phyloP scores from a whole-genome alignment of 2,888 invertebrate species.

The Nephrotoma appendiculata region DNA sequence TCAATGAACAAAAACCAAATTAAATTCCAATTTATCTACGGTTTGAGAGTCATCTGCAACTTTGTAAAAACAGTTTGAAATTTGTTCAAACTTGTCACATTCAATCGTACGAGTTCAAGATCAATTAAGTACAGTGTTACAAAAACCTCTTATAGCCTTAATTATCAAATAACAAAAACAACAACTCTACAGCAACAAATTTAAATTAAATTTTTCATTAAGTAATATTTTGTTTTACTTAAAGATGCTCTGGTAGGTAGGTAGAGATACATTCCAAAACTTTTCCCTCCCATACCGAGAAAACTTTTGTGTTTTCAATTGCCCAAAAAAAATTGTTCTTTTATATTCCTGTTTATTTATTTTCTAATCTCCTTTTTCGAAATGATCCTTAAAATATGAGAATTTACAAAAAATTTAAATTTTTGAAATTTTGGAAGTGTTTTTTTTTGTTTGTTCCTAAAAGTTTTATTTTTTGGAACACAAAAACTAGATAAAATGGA shows the following conservation, averaged over 20 bases:
- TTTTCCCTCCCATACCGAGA: neutral
- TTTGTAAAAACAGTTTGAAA: too few relatives aligned
- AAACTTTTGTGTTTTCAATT: neutral
- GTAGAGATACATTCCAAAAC: neutral
- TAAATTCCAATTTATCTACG: too few relatives aligned
- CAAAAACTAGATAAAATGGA: neutral
- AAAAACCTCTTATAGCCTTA: neutral
- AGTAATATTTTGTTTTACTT: neutral
- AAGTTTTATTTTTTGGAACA: neutral
- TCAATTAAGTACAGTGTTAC: neutral
- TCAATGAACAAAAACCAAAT: too few relatives aligned
- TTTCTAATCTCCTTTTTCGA: neutral
- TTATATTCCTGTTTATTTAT: neutral
- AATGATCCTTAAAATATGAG: neutral
- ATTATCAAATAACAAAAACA: neutral
- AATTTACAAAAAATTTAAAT: neutral
- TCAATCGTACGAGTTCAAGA: neutral
- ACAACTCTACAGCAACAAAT: neutral
- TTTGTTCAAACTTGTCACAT: too few relatives aligned
- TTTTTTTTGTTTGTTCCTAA: too few relatives aligned
- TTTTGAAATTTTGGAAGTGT: neutral
- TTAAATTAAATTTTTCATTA: neutral
- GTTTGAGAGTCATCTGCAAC: too few relatives aligned
- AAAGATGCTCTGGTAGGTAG: too few relatives aligned
- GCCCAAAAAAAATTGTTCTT: neutral